Evolutionary conservation across 2,797 vertebrate species (phyloP).

Genomic region (Hybognathus amarus): DNA sequence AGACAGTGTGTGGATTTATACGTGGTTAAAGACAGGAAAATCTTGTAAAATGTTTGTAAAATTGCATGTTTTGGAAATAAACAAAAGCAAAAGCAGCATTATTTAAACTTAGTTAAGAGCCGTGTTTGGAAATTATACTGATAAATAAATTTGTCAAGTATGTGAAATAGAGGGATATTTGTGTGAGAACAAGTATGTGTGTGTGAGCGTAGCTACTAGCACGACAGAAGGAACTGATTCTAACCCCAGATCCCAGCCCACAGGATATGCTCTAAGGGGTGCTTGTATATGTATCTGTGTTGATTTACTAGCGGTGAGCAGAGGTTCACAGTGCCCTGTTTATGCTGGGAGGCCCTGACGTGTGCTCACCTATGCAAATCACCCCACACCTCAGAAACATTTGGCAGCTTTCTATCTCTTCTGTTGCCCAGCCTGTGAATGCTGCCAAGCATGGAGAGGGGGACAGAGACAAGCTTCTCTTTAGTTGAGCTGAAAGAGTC

Average conservation of each 20-base stretch:
- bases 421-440: constrained; percentile 3
- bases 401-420: constrained; percentile 51
- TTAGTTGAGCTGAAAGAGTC: constrained; percentile 33
- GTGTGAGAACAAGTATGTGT: constrained; percentile 27
- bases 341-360: constrained; percentile 73
- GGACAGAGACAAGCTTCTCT: constrained; percentile 42
- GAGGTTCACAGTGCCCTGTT: constrained; percentile 70
- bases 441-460: constrained; percentile 40
- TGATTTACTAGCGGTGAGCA: constrained; percentile 67
- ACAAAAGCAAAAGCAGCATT: neutral
- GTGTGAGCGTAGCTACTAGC: constrained; percentile 12
- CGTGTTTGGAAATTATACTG: neutral
- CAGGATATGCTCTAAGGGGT: constrained; percentile 47
- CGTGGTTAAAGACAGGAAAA: neutral
- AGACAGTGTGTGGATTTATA: neutral
- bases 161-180: constrained; percentile 23
- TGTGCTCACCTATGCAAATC: constrained; percentile 71
- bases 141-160: constrained; percentile 5
- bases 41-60: neutral
- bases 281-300: constrained; percentile 64
- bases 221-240: constrained; percentile 34
- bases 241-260: constrained; percentile 22
- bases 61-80: neutral
- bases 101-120: neutral
- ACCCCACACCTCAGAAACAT: constrained; percentile 69